Base-by-base conservation (phyloP, 2,888 invertebrate species). In the Torymus texanus region DNA sequence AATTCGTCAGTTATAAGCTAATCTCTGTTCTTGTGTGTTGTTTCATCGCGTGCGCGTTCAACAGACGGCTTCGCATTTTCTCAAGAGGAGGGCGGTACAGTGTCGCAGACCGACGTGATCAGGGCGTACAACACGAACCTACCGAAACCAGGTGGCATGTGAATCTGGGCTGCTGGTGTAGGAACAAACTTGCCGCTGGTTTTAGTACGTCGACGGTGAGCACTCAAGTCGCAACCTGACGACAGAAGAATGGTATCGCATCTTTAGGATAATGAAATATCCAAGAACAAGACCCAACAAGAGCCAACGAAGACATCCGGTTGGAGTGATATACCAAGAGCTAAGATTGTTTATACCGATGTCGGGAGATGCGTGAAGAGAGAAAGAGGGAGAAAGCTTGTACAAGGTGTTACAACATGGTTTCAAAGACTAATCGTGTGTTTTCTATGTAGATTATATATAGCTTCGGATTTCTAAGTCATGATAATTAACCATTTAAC, bases 21-120 rank as follows among this genome's bases (percentile, higher is more conserved):
- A 51, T 66, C 10, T 21, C 24, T 11, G 59, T 50, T 62, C 41
- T 68, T 75, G 56, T 50, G 65, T 50, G 65, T 68, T 53, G 21
- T 13, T 8, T 2, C 2, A 13, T 24, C 50, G 67, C 21, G 21
- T 41, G 41, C 41, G 41, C 41, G 41, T 41, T 1, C 41, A 41
- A 77, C 92, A 98, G 98, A 98, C 94, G 98, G 98, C 83, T 98
- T 96, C 92, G 98, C 99, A 85, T 99, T 99, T 92, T 99, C 98
- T 63, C 99, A 99, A 95, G 99, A 99, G 92, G 99, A 99, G 92
- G 97, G 97, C 89, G 98, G 98, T 84, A 96, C 95, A 86, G 96
- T 99, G 83, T 95, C 97, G 72, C 97, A 98, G 92, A 95, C 97
- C 84, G 97, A 97, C 88, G 95, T 98, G 89, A 98, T 99, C 90